Base-by-base conservation (phyloP, 2,888 invertebrate species). In the Leucoma salicis region DNA sequence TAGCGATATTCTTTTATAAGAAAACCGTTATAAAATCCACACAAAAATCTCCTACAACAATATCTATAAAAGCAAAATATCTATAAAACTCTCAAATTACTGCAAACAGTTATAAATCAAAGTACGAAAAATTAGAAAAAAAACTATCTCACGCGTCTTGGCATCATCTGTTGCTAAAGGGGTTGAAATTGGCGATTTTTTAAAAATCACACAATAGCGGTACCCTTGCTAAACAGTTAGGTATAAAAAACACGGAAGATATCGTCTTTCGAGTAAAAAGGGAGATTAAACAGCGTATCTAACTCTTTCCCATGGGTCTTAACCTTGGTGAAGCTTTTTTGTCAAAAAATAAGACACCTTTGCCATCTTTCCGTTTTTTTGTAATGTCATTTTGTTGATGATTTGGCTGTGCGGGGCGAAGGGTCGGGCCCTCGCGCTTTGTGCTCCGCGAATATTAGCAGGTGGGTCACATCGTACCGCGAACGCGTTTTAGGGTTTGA, bases 241-340 rank as follows among this genome's bases (percentile, higher is more conserved):
- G 37, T 44, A 72, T 74, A 83, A 78, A 71, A 73, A 76, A 71
- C 53, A 51, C 80, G 80, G 80, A 85, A 86, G 85, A 85, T 76
- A 68, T 61, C 61, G 64, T 62, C 66, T 70, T 72, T 70, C 71
- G 68, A 66, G 66, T 70, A 78, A 82, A 78, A 29, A 74, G 78
- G 67, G 68, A 62, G 64, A 66, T 63, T 60, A 66, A 58, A 65
- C 53, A 71, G 63, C 78, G 74, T 74, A 74, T 74, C 82, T 83
- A 89, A 89, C 89, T 89, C 89, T 89, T 89, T 89, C 89, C 87
- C 89, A 89, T 84, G 89, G 82, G 80, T 88, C 88, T 88, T 88
- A 89, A 88, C 87, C 87, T 88, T 79, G 74, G 77, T 74, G 75
- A 74, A 73, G 61, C 48, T 85, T 82, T 83, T 79, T 80, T 73